Evolutionary conservation across 2,113 vertebrate species (phyloP), one percentile per base, ranked within the genome.

Genomic region (Psilopsiagon aymara): DNA sequence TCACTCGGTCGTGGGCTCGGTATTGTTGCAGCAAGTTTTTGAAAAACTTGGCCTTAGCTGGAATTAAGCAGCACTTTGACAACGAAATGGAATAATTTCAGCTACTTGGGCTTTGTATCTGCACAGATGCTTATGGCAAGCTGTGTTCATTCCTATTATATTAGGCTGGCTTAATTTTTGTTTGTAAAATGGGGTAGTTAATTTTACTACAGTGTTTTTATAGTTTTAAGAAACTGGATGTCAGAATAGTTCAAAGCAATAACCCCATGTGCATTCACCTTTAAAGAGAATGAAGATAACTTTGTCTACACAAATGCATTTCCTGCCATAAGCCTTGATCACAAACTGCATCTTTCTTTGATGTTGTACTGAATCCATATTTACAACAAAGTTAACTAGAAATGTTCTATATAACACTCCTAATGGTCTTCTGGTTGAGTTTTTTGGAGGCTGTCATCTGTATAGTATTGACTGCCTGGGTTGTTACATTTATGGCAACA

Each of bases 11-110:
- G 53, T 68, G 85, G 74, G 86, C 88, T 84, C 43, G 3, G 68
- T 49, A 82, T 53, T 88, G 82, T 93, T 96, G 80, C 59, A 93
- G 88, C 91, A 95, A 79, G 94, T 74, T 96, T 78, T 43, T 28
- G 49, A 33, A 74, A 94, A 69, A 28, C 82, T 88, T 95, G 83
- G 79, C 91, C 78, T 90, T 70, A 53, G 21, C 67, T 51, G 71
- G 71, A 86, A 16, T 39, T 51, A 39, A 89, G 95, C 59, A 52
- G 90, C 68, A 19, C 69, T 88, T 88, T 76, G 95, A 93, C 87
- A 95, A 41, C 64, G 84, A 43, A 74, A 46, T 59, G 82, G 82
- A 90, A 62, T 82, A 28, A 92, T 87, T 92, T 71, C 80, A 76
- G 14, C 17, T 82, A 10, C 43, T 60, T n/a, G 29, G 73, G 46